Evolutionary conservation across 2,888 invertebrate species (phyloP).

Genomic region (Resseliella maxima): DNA sequence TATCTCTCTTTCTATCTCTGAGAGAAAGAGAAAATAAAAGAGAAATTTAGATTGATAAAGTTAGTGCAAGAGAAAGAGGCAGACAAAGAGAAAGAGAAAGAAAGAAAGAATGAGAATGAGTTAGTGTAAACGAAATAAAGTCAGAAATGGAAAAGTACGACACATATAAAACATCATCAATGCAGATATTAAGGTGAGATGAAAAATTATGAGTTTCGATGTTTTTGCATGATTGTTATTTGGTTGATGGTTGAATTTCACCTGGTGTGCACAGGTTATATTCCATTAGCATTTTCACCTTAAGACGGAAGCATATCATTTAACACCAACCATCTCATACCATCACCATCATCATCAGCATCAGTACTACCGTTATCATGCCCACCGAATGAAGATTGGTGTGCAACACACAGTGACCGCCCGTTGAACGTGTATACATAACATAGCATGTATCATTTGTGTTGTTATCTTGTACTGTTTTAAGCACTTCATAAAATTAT

Average conservation of each 20-base stretch:
- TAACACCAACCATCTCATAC: background rate
- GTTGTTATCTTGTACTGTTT: conserved; percentile 19
- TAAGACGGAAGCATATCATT: background rate
- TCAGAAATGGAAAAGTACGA: too few relatives aligned
- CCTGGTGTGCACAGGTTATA: background rate
- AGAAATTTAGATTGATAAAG: background rate
- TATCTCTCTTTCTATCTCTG: too few relatives aligned
- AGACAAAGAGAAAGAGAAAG: background rate
- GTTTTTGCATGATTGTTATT: background rate
- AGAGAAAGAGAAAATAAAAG: too few relatives aligned
- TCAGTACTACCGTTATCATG: too few relatives aligned
- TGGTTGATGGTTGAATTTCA: background rate
- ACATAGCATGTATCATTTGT: background rate
- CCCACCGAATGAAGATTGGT: too few relatives aligned
- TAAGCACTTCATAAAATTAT: conserved; percentile 53
- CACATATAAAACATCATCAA: conserved; percentile 28
- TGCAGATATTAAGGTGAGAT: background rate
- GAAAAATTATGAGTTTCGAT: conserved; percentile 45
- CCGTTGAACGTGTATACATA: background rate
- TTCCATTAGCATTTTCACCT: conserved; percentile 22
- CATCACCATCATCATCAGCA: too few relatives aligned
- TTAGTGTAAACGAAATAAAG: too few relatives aligned
- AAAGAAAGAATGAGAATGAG: too few relatives aligned
- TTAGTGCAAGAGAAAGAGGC: background rate
- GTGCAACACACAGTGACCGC: too few relatives aligned